Evolutionary conservation across 2,113 vertebrate genomes (phyloP).

Genomic region (Aptenodytes forsteri): DNA sequence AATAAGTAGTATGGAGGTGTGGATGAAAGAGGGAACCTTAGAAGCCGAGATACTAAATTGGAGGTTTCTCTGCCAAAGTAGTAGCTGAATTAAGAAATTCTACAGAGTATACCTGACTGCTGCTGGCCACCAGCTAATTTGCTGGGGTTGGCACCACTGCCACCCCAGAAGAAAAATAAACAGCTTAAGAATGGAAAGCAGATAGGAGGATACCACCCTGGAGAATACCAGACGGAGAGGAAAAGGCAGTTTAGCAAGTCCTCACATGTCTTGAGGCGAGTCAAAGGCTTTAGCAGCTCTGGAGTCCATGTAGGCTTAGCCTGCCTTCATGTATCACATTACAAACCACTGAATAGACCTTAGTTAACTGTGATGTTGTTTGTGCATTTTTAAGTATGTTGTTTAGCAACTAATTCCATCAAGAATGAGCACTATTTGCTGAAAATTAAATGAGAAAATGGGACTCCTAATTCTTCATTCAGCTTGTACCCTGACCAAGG

Average conservation of each 20-base stretch:
- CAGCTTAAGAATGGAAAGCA: background rate
- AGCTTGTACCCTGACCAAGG: background rate
- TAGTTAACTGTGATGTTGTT: background rate
- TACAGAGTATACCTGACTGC: background rate
- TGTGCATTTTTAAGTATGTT: background rate
- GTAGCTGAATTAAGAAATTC: background rate
- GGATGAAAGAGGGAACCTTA: background rate
- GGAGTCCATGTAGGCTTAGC: background rate
- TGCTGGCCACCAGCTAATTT: background rate
- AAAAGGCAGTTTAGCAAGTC: background rate
- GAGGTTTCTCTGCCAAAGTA: background rate
- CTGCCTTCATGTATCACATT: background rate
- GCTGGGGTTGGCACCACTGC: background rate
- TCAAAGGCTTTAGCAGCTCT: background rate
- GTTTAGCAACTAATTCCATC: background rate
- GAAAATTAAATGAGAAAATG: background rate
- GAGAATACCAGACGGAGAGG: background rate
- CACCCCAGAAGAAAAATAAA: background rate
- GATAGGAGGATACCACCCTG: background rate
- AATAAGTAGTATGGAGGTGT: background rate
- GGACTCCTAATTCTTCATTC: background rate
- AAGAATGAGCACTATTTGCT: constrained; percentile 6
- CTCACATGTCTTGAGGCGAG: background rate
- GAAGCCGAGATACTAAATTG: background rate
- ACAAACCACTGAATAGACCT: background rate